Conservation (phyloP, 1,140 invertebrate species). For the Diabrotica virgifera region DNA sequence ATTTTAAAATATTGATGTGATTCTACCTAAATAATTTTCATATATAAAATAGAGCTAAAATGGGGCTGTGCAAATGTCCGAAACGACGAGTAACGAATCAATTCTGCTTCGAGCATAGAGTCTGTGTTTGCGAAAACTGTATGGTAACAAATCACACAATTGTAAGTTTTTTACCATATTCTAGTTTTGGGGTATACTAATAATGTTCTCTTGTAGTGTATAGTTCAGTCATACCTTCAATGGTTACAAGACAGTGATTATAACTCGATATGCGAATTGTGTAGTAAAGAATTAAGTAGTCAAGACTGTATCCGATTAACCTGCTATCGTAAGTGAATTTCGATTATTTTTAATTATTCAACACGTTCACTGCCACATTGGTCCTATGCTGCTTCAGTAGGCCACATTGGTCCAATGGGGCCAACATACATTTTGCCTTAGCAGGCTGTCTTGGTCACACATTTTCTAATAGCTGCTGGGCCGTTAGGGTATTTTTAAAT, state of each 20-base stretch:
- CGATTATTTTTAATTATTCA: neutral
- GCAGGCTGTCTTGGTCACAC: too few relatives aligned
- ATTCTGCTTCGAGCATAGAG: conserved; percentile 97
- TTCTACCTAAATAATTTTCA: too few relatives aligned
- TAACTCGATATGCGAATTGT: conserved; percentile 85
- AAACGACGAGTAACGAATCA: conserved; percentile 95
- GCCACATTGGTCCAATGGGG: too few relatives aligned
- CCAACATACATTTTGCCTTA: too few relatives aligned
- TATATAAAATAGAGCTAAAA: conserved; percentile 46
- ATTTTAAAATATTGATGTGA: too few relatives aligned
- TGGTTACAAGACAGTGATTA: conserved; percentile 98
- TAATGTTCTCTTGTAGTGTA: conserved; percentile 67
- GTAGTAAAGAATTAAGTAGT: conserved; percentile 71
- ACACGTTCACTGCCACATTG: too few relatives aligned
- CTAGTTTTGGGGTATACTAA: neutral
- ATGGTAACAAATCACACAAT: conserved; percentile 93
- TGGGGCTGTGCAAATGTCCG: conserved; percentile 98
- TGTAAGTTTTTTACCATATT: conserved; percentile 58
- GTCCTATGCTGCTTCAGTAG: too few relatives aligned
- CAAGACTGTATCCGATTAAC: conserved; percentile 85
- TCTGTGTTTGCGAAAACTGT: conserved; percentile 98
- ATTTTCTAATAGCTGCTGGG: too few relatives aligned
- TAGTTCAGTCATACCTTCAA: conserved; percentile 95
- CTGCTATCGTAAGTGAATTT: conserved; percentile 70
- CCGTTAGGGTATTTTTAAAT: too few relatives aligned